These are phyloP conservation scores for Dolichotis patagonum DNA, from an alignment of 2,113 vertebrate genomes.

Conservation along the genomic window DNA sequence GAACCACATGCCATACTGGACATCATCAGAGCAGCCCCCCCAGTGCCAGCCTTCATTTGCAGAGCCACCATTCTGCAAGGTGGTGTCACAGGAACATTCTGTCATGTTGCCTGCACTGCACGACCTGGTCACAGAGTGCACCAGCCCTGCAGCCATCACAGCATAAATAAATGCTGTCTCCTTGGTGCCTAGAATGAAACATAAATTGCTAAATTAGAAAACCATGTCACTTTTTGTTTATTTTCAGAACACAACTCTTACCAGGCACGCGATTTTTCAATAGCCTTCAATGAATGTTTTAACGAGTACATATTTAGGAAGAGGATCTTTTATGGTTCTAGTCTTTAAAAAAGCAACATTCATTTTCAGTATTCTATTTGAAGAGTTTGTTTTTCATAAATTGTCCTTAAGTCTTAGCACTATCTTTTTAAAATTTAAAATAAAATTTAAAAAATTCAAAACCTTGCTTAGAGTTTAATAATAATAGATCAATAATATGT, in stretches of 20 bases:
- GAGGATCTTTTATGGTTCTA: not conserved
- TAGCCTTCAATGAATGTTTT: not conserved
- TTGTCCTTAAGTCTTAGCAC: not conserved
- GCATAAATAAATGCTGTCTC: slow-evolving; percentile 95
- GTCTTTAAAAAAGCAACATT: not conserved
- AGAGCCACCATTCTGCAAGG: slow-evolving; percentile 87
- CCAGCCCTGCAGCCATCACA: slow-evolving; percentile 93
- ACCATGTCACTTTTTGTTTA: fast-evolving
- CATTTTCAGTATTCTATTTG: slow-evolving; percentile 34
- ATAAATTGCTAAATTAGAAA: not conserved
- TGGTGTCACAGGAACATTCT: slow-evolving; percentile 94
- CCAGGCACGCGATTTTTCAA: not conserved
- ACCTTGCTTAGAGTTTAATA: not conserved
- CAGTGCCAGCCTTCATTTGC: slow-evolving; percentile 94
- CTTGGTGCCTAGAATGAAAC: slow-evolving; percentile 92
- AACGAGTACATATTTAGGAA: not conserved
- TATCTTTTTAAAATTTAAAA: not conserved
- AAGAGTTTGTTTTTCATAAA: not conserved
- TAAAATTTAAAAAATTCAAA: not conserved
- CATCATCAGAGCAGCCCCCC: slow-evolving; percentile 97
- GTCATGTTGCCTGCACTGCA: slow-evolving; percentile 96
- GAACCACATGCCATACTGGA: slow-evolving; percentile 94
- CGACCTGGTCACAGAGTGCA: slow-evolving; percentile 93
- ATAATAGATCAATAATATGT: not conserved
- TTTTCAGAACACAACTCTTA: not conserved